Conservation (phyloP, 2,797 vertebrate species). For the Erethizon dorsatum region DNA sequence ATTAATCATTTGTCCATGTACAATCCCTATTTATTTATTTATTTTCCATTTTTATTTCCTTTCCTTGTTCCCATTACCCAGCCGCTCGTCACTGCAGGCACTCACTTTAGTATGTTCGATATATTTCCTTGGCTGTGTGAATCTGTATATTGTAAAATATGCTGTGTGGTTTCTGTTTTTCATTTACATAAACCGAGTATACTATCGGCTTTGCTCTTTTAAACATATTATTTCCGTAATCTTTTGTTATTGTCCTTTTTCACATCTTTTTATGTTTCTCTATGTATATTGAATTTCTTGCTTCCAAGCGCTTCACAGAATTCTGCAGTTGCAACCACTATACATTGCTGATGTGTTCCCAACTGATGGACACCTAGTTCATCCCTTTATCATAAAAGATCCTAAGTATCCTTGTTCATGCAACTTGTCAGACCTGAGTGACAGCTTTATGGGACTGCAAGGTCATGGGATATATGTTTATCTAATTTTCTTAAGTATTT, state of each 20-base stretch:
- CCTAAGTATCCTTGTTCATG: neutral
- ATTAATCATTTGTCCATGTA: neutral
- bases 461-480: neutral
- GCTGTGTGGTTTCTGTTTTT: neutral
- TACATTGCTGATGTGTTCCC: neutral
- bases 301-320: neutral
- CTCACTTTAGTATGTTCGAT: neutral
- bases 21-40: neutral
- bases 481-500: conserved; percentile 42
- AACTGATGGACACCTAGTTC: neutral
- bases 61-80: neutral
- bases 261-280: neutral
- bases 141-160: neutral
- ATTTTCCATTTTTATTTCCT: conserved; percentile 13
- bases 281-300: neutral
- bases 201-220: neutral
- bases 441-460: neutral
- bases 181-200: neutral
- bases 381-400: neutral
- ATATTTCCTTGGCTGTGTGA: neutral
- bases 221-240: conserved; percentile 1
- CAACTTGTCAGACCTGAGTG: neutral
- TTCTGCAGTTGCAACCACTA: neutral
- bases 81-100: neutral
- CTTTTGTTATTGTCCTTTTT: neutral